Conservation (phyloP, 1,140 invertebrate genomes). For the Monomorium pharaonis region DNA sequence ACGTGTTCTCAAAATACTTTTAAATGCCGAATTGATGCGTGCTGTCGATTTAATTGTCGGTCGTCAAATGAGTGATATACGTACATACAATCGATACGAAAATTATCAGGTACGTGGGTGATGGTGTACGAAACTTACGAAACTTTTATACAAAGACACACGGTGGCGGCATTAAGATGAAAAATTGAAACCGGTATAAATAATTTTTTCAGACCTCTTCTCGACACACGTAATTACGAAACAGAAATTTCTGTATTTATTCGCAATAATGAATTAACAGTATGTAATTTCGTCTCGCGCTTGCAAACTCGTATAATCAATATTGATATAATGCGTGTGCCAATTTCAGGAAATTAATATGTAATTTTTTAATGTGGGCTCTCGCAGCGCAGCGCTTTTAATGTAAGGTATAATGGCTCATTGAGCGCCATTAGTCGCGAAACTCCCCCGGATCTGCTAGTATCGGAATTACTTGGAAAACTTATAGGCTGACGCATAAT, state of each 20-base stretch:
- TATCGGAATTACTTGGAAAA: conserved; percentile 33
- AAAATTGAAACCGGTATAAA: conserved; percentile 4
- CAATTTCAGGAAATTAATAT: neutral
- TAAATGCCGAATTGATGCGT: neutral
- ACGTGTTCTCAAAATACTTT: conserved; percentile 17
- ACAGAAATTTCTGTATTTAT: neutral
- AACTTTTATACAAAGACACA: neutral
- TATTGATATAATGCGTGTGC: neutral
- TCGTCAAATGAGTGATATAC: neutral
- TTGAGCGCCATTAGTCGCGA: neutral
- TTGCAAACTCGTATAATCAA: neutral
- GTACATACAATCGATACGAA: neutral
- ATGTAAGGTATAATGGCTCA: conserved; percentile 41
- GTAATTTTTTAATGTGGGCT: neutral
- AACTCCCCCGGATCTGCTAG: neutral
- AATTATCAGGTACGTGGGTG: neutral
- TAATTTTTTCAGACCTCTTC: neutral
- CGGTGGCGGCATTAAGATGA: neutral
- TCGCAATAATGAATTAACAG: neutral
- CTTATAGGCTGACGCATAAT: conserved; percentile 22
- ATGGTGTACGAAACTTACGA: neutral
- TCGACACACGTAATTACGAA: neutral
- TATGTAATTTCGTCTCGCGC: neutral
- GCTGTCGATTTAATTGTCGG: conserved; percentile 28
- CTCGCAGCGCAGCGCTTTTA: neutral